Conservation (phyloP, 2,888 invertebrate genomes). For the Hartigia nigra region DNA sequence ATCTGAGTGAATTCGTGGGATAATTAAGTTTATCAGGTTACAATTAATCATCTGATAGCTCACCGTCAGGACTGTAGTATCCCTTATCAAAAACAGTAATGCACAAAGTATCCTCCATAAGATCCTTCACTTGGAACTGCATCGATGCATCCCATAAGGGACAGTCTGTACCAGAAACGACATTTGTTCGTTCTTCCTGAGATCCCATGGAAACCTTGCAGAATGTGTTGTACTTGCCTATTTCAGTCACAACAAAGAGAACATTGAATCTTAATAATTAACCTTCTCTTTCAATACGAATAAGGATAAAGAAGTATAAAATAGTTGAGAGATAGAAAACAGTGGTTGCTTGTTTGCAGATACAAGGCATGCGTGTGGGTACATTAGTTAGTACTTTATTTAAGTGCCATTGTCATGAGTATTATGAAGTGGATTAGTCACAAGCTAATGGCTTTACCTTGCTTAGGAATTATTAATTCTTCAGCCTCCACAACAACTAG, state of each 20-base stretch:
- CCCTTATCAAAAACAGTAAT: slow-evolving; percentile 79
- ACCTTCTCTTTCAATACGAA: not conserved
- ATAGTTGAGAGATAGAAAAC: not conserved
- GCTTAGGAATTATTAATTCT: slow-evolving; percentile 51
- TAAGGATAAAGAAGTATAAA: not conserved
- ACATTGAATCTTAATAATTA: not conserved
- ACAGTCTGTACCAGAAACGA: slow-evolving; percentile 69
- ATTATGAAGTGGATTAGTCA: not conserved
- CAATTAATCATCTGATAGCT: slow-evolving; percentile 35
- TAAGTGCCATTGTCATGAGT: not conserved
- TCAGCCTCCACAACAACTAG: slow-evolving; percentile 64
- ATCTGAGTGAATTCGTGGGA: not conserved
- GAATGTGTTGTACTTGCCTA: slow-evolving; percentile 77
- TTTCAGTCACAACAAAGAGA: not conserved
- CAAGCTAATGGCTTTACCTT: slow-evolving; percentile 45
- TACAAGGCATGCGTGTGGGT: not conserved
- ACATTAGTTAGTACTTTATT: not conserved
- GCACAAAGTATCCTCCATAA: slow-evolving; percentile 76
- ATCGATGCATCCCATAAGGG: slow-evolving; percentile 81
- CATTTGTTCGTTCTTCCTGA: slow-evolving; percentile 76
- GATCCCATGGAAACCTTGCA: slow-evolving; percentile 80
- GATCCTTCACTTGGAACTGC: slow-evolving; percentile 80
- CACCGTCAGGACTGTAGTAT: slow-evolving; percentile 79
- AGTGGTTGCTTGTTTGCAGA: not conserved
- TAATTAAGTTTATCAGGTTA: not conserved